Base-by-base conservation (phyloP, 2,797 vertebrate species). In the Eospalax fontanierii region DNA sequence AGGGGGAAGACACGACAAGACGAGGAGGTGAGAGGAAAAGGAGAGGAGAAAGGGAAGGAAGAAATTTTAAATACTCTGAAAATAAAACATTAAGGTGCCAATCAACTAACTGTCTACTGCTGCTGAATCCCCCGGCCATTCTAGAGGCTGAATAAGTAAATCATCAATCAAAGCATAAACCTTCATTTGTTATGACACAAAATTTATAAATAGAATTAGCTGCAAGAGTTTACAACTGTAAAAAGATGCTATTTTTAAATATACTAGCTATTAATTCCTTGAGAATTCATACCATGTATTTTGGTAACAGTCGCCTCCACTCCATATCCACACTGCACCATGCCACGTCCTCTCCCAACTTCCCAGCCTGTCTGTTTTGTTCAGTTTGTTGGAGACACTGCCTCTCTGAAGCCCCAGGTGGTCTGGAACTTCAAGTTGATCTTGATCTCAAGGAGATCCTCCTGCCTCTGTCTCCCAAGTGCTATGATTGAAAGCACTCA, bases 131-230 rank as follows among this genome's bases (percentile, higher is more conserved):
- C 80, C 30, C 0, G 57, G 30, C 6, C 33, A 0, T 38, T 78
- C 35, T 33, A 82, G 65, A 86, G 33, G 40, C 50, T 33, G 40
- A 71, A 22, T 24, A 54, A 86, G 61, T 33, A 54, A 86, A 66
- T 33, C 57, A 65, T 54, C 30, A 90, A 57, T 59, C 40, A 54
- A 21, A 71, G 19, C 9, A 74, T 15, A 59, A 57, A 26, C 24
- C 26, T 90, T 88, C 71, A 40, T 24, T 59, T 73, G 18, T n/a
- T 30, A 68, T 54, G 33, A 65, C 40, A 93, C 57, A 91, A 50
- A 88, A 86, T 14, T 73, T 68, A 50, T 57, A 91, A 95, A 54
- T 70, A 1, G 33, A 93, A 75, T 94, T 90, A 71, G 57, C 22
- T 15, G 2, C 73, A 90, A 71, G 22, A 93, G 50, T 87, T 90